A percentile compares a stretch with the other conserved stretches of the same genome.
phyloP scores from a whole-genome alignment of 2,888 invertebrate genomes.

The Drosophila cracens region DNA sequence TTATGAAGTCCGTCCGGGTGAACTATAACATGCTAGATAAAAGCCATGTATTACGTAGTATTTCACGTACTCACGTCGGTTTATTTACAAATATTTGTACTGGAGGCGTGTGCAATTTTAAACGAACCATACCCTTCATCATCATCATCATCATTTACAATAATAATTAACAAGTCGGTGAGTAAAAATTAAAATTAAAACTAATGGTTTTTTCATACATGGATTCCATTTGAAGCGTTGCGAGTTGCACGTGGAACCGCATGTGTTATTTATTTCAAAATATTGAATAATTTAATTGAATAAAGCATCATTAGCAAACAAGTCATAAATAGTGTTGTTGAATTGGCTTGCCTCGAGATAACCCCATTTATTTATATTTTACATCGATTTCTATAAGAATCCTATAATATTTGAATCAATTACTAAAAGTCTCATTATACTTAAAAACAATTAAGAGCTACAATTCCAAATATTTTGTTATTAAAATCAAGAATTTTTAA shows the following conservation, averaged over 20 bases:
- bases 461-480: neutral
- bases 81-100: slow-evolving; percentile 39
- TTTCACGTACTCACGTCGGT: slow-evolving; percentile 6
- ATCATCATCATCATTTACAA: neutral
- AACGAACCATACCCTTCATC: neutral
- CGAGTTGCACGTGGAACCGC: slow-evolving; percentile 39
- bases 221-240: slow-evolving; percentile 26
- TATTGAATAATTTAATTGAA: slow-evolving; percentile 16
- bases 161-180: slow-evolving; percentile 8
- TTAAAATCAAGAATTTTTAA: neutral
- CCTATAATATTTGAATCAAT: neutral
- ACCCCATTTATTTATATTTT: slow-evolving; percentile 4
- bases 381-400: neutral
- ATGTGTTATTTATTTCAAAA: slow-evolving; percentile 32
- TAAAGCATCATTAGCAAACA: neutral
- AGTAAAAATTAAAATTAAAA: slow-evolving; percentile 40
- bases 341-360: neutral
- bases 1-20: neutral
- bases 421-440: neutral
- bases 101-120: slow-evolving; percentile 8
- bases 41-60: neutral
- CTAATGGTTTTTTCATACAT: slow-evolving; percentile 8
- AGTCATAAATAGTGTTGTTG: neutral
- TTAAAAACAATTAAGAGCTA: neutral
- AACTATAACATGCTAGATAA: slow-evolving; percentile 9